Base-by-base conservation (phyloP, 1,140 invertebrate species). In the Zaprionus tsacasi region DNA sequence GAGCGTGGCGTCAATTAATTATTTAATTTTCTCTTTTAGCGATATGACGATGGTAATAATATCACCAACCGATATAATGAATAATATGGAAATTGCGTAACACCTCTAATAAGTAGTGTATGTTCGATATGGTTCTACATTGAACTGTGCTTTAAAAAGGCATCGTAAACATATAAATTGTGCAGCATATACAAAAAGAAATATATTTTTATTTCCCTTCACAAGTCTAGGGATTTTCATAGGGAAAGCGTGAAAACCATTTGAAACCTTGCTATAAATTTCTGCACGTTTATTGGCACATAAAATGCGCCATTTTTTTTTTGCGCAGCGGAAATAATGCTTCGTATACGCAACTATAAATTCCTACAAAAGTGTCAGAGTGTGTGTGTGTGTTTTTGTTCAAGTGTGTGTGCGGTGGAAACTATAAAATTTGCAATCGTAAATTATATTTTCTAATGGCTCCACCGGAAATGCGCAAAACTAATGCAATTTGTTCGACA, bases 401-500 rank as follows among this genome's bases (percentile, higher is more conserved):
- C 15, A 25, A 21, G 38, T 55, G 27, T 27, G 57, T 54, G 38
- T 68, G 43, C 56, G 52, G 40, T 56, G 60, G 71, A 72, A 68
- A 48, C 21, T 66, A 38, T n/a, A 43, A 50, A 50, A 50, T 43
- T 40, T 70, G 52, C 60, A 81, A 73, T 56, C 76, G 59, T 74
- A 82, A 82, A 87, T 65, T 15, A 54, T 58, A 74, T 38, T 69
- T 59, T 45, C 52, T 55, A 76, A 79, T 67, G 52, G 76, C 15
- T 33, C n/a, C 17, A 36, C 54, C 40, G 70, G 45, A 79, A 64
- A 70, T 80, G 77, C 57, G 77, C 73, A 56, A 64, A 82, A 88
- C 76, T 80, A 87, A 87, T 82, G 83, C 83, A 80, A 81, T 88
- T 87, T 79, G 73, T 77, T 54, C 10, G 33, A 33, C n/a, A 33